Evolutionary conservation across 2,113 vertebrate genomes (phyloP), one percentile per base, ranked within the genome.

Genomic region (Silurus glanis): DNA sequence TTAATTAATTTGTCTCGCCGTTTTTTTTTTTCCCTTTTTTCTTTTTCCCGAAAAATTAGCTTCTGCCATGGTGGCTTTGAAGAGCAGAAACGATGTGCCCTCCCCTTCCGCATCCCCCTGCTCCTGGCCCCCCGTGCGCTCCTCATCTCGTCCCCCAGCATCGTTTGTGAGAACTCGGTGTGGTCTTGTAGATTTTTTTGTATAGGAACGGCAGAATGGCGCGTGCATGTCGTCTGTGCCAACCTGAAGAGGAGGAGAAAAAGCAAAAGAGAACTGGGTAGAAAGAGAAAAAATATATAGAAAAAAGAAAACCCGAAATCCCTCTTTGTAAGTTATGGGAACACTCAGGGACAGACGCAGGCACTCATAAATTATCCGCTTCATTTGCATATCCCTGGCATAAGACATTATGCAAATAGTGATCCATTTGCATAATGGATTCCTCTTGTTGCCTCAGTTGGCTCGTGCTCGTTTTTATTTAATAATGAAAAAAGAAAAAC

Each of bases 371-470:
- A 98, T 99, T 98, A 98, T 96, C 96, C 92, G 93, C 86, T 86
- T 95, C 90, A 97, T 99, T 98, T 99, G 96, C 97, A 98, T 99
- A 97, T 97, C 93, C 95, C 92, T 96, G 95, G 96, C 95, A 96
- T 95, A 96, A 97, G 94, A 96, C 96, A 97, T 97, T 97, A 98
- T 99, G 97, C 97, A 98, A 99, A 99, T 97, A 93, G 88, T 47
- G 89, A 86, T 8, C 87, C 86, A 97, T 98, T 97, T 98, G 96
- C 97, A 98, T 97, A 98, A 98, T 98, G 96, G 96, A 96, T 97
- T 97, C 95, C 94, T 96, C 95, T 96, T 95, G 94, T 97, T 96
- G 95, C 96, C 95, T 96, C 96, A 94, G 93, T 96, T 96, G 95
- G 95, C 95, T 94, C 91, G 92, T 95, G 94, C 95, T 96, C 95